These are phyloP conservation scores for Oxyteleia sp. DNA, from an alignment of 2,888 invertebrate genomes.

Conservation along the genomic window DNA sequence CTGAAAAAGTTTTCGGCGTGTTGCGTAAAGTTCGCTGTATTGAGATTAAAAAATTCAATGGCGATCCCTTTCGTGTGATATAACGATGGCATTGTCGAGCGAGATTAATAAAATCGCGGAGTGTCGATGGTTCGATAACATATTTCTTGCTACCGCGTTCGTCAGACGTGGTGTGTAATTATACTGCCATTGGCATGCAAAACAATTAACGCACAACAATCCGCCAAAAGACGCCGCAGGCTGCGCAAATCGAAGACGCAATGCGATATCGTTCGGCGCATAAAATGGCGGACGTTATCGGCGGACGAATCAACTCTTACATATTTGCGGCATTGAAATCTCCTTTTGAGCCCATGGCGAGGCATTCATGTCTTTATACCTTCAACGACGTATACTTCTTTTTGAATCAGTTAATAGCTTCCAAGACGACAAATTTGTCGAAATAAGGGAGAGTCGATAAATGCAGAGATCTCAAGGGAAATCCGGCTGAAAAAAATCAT, in stretches of 20 bases:
- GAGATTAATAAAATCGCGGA: slow-evolving; percentile 27
- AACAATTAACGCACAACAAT: slow-evolving; percentile 54
- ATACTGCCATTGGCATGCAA: slow-evolving; percentile 43
- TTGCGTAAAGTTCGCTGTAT: slow-evolving; percentile 24
- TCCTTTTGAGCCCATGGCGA: slow-evolving; percentile 66
- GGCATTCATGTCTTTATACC: no score
- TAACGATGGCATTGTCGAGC: slow-evolving; percentile 20
- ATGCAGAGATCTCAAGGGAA: no score
- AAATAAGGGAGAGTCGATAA: no score
- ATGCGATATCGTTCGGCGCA: slow-evolving; percentile 45
- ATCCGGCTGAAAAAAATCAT: no score
- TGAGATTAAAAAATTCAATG: slow-evolving; percentile 37
- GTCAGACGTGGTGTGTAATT: slow-evolving; percentile 39
- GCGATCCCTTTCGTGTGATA: slow-evolving; percentile 11
- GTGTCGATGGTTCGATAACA: slow-evolving; percentile 24
- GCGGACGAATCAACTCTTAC: slow-evolving; percentile 58
- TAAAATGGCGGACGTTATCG: slow-evolving; percentile 67
- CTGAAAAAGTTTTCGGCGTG: slow-evolving; percentile 40
- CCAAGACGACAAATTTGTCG: no score
- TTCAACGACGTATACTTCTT: no score
- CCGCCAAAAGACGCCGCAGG: slow-evolving; percentile 31
- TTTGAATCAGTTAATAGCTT: no score
- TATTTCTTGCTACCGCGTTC: slow-evolving; percentile 38
- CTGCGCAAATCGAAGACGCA: slow-evolving; percentile 45
- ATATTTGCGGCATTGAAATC: slow-evolving; percentile 75